Evolutionary conservation across 2,113 vertebrate species (phyloP).

Genomic region (Nyctereutes procyonoides): DNA sequence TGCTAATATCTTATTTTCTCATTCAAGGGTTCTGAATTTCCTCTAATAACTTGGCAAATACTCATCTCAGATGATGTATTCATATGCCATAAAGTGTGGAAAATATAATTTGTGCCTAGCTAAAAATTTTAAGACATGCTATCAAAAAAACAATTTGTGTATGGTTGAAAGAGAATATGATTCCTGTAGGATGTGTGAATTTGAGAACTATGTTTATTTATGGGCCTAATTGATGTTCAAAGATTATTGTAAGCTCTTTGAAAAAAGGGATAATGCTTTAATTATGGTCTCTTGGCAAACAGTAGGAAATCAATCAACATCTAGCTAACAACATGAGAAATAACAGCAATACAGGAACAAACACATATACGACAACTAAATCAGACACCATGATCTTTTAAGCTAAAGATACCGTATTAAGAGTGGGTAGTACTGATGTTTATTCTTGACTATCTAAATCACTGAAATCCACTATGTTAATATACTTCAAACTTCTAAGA

Average conservation of each 20-base stretch:
- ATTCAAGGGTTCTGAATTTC: not conserved
- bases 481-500: not conserved
- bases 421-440: not conserved
- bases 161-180: constrained; percentile 37
- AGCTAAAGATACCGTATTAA: not conserved
- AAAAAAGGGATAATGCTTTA: constrained; percentile 45
- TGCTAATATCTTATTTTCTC: constrained; percentile 35
- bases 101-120: constrained; percentile 46
- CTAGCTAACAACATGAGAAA: constrained; percentile 20
- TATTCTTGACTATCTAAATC: not conserved
- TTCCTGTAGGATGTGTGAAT: not conserved
- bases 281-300: not conserved
- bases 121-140: constrained; percentile 61
- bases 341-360: not conserved
- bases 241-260: constrained; percentile 39
- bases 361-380: not conserved
- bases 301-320: constrained; percentile 16
- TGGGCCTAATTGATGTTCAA: constrained; percentile 15
- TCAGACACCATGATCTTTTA: not conserved
- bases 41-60: constrained; percentile 59
- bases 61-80: constrained; percentile 55
- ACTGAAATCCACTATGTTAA: not conserved
- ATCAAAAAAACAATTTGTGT: constrained; percentile 52
- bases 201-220: constrained; percentile 52
- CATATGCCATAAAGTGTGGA: constrained; percentile 37